phyloP scores from a whole-genome alignment of 2,888 invertebrate species.

The Megalurothrips usitatus region DNA sequence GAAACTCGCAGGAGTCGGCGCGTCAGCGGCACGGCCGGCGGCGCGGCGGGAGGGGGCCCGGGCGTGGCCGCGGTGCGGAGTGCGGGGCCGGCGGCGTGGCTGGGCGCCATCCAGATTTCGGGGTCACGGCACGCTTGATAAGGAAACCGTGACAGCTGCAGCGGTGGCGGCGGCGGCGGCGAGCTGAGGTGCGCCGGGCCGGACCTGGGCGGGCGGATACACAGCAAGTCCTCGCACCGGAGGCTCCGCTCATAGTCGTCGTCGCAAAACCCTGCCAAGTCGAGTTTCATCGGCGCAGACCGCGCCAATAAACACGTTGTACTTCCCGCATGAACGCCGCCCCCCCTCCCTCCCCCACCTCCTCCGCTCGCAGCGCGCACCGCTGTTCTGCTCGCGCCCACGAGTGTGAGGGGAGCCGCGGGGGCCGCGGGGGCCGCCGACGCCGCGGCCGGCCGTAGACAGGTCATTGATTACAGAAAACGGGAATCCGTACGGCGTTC shows the following conservation, averaged over 20 bases:
- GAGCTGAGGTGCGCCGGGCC: neutral
- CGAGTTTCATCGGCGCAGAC: too few relatives aligned
- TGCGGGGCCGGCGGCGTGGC: too few relatives aligned
- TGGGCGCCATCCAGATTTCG: neutral
- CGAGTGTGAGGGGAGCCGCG: neutral
- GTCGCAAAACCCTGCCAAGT: too few relatives aligned
- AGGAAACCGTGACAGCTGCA: conserved; percentile 15
- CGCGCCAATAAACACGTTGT: too few relatives aligned
- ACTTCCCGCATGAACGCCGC: too few relatives aligned
- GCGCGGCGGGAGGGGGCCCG: neutral
- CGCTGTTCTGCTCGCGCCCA: neutral
- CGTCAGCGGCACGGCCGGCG: neutral
- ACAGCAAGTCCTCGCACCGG: too few relatives aligned
- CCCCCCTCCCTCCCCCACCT: neutral
- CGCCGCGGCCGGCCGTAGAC: neutral
- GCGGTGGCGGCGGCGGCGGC: neutral
- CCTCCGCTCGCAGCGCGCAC: neutral
- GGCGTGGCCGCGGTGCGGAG: neutral
- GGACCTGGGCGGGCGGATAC: neutral
- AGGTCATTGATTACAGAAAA: neutral
- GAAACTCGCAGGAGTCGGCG: neutral
- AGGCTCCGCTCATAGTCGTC: too few relatives aligned
- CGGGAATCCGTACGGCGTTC: conserved; percentile 1
- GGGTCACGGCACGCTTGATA: conserved; percentile 24
- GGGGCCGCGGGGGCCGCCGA: neutral